A percentile compares a stretch with the other conserved stretches of the same genome.
Evolutionary conservation across 2,113 vertebrate species (phyloP).

Genomic region (Camelus dromedarius): DNA sequence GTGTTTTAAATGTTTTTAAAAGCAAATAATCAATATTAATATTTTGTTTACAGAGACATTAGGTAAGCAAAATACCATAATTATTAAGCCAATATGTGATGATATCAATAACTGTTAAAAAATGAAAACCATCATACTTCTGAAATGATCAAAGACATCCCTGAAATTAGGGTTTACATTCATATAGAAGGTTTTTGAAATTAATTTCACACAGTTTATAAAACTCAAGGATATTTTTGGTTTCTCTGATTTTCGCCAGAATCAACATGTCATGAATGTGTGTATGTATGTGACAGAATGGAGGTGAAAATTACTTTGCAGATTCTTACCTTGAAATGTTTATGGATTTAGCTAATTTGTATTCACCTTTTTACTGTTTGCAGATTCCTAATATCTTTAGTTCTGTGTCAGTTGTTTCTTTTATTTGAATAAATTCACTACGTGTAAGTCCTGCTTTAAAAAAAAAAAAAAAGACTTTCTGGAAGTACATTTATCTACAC

Average conservation of each 20-base stretch:
- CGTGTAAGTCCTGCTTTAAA: conserved; percentile 72
- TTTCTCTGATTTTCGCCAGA: conserved; percentile 57
- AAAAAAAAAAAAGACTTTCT: conserved; percentile 60
- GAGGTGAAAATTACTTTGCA: conserved; percentile 71
- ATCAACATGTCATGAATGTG: conserved; percentile 40
- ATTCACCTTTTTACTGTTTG: conserved; percentile 76
- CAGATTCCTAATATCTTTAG: conserved; percentile 81
- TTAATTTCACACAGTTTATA: conserved; percentile 75
- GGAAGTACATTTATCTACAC: neutral
- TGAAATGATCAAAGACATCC: neutral
- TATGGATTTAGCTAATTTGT: conserved; percentile 76
- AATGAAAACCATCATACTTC: conserved; percentile 63
- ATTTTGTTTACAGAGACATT: conserved; percentile 83
- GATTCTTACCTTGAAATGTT: conserved; percentile 73
- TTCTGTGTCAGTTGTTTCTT: conserved; percentile 80
- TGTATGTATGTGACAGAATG: conserved; percentile 59
- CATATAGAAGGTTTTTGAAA: conserved; percentile 74
- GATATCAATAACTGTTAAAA: conserved; percentile 73
- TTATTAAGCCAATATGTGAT: conserved; percentile 81
- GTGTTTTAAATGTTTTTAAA: conserved; percentile 67
- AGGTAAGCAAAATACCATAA: conserved; percentile 83
- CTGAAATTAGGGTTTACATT: conserved; percentile 78
- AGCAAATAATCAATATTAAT: conserved; percentile 81
- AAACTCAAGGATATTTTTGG: conserved; percentile 53
- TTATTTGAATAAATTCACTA: conserved; percentile 80